A percentile compares a stretch with the other conserved stretches of the same genome.
These are phyloP conservation scores for Tetrax tetrax DNA, from an alignment of 2,113 vertebrate genomes.

Conservation along the genomic window DNA sequence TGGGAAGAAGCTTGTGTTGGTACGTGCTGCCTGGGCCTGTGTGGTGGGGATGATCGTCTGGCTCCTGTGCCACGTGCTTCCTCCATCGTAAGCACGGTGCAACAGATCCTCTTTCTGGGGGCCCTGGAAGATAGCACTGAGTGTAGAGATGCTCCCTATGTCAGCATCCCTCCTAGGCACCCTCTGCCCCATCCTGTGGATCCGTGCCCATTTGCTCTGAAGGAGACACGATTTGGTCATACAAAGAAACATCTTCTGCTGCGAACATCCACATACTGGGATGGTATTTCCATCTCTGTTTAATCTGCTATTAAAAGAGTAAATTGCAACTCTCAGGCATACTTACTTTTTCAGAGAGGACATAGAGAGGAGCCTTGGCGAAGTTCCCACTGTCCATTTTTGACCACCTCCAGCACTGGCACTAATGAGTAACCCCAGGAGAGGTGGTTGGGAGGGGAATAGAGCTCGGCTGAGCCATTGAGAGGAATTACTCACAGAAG, in stretches of 20 bases:
- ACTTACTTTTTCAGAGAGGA: not conserved
- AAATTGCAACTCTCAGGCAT: not conserved
- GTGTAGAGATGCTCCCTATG: rapidly evolving
- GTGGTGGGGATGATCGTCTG: rapidly evolving
- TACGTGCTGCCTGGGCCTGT: not conserved
- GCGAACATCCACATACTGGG: not conserved
- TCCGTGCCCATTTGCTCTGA: not conserved
- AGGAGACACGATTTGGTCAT: not conserved
- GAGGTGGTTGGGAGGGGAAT: not conserved
- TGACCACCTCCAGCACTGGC: not conserved
- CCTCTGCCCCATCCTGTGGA: not conserved
- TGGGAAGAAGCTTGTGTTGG: not conserved
- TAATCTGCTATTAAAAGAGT: not conserved
- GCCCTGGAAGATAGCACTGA: not conserved
- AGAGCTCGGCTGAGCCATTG: not conserved
- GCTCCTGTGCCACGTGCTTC: not conserved
- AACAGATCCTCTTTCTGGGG: not conserved
- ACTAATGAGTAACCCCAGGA: not conserved
- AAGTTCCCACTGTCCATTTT: not conserved
- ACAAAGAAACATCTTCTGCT: not conserved
- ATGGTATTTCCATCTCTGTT: not conserved
- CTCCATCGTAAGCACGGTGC: not conserved
- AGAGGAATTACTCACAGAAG: not conserved
- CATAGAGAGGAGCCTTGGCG: not conserved
- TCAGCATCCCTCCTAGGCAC: not conserved